These are phyloP conservation scores for Eutolmus rufibarbis DNA, from an alignment of 2,888 invertebrate species.

Conservation along the genomic window DNA sequence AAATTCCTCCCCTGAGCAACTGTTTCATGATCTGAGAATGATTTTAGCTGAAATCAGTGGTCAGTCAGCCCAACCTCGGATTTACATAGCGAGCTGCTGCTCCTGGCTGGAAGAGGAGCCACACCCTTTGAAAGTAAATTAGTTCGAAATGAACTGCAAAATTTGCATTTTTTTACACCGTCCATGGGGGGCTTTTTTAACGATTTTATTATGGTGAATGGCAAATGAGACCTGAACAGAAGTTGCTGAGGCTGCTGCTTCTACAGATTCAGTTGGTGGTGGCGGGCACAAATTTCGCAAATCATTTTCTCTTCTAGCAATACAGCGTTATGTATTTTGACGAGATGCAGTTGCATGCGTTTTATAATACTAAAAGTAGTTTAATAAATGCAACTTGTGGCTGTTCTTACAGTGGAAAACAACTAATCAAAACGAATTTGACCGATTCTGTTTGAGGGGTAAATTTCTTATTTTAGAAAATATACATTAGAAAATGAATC, in stretches of 20 bases:
- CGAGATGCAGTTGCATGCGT: background rate
- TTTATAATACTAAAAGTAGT: background rate
- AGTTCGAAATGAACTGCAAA: background rate
- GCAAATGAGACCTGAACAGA: background rate
- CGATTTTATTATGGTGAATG: background rate
- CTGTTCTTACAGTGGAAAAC: background rate
- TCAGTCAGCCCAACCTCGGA: background rate
- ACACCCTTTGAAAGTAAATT: background rate
- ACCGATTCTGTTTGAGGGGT: too few relatives aligned
- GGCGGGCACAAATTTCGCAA: background rate
- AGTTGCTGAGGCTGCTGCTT: background rate
- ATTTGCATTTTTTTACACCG: background rate
- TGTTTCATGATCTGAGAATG: background rate
- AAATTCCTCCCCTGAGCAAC: background rate
- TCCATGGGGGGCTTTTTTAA: background rate
- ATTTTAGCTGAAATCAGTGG: background rate
- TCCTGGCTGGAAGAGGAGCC: background rate
- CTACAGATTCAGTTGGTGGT: background rate
- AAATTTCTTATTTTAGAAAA: background rate
- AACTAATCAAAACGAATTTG: too few relatives aligned
- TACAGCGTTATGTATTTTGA: background rate
- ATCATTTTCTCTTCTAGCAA: background rate
- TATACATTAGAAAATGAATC: too few relatives aligned
- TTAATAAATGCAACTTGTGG: background rate
- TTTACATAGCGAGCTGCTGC: background rate